Percentiles rank a stretch among this genome's conserved stretches.
Evolutionary conservation across 1,140 invertebrate genomes (phyloP).

Genomic region (Campoletis sonorensis): DNA sequence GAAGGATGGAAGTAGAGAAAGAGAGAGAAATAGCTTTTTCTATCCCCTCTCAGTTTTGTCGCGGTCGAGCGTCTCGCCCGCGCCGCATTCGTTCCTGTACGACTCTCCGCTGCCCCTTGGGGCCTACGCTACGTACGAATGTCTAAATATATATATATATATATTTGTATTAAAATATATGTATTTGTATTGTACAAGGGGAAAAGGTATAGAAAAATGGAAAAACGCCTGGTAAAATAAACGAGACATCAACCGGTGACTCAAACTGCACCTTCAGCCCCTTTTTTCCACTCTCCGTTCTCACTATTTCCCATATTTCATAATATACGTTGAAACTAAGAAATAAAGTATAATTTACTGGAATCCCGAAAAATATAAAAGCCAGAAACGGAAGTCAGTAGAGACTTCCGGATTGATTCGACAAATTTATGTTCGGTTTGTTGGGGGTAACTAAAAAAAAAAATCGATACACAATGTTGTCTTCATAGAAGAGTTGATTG

Average conservation of each 20-base stretch:
- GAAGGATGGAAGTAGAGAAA: not conserved
- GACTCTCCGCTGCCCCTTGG: slow-evolving; percentile 2
- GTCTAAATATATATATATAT: not conserved
- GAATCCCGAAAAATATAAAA: no score
- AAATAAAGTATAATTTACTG: no score
- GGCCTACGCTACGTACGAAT: not conserved
- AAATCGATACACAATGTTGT: no score
- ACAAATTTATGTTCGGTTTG: no score
- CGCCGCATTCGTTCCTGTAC: slow-evolving; percentile 8
- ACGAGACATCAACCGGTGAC: not conserved
- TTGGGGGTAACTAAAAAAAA: no score
- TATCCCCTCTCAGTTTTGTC: slow-evolving; percentile 13
- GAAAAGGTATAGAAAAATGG: slow-evolving; percentile 2
- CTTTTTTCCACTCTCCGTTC: not conserved
- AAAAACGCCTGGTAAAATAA: not conserved
- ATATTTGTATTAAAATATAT: not conserved
- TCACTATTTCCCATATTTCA: not conserved
- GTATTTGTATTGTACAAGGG: not conserved
- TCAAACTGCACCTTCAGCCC: not conserved
- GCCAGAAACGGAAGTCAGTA: no score
- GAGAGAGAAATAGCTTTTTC: slow-evolving; percentile 13
- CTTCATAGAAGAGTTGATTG: no score
- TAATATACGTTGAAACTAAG: no score
- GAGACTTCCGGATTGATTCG: no score
- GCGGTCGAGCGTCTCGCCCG: slow-evolving; percentile 18